Conservation (phyloP, 1,140 invertebrate genomes). For the Sycophaga agraensis region DNA sequence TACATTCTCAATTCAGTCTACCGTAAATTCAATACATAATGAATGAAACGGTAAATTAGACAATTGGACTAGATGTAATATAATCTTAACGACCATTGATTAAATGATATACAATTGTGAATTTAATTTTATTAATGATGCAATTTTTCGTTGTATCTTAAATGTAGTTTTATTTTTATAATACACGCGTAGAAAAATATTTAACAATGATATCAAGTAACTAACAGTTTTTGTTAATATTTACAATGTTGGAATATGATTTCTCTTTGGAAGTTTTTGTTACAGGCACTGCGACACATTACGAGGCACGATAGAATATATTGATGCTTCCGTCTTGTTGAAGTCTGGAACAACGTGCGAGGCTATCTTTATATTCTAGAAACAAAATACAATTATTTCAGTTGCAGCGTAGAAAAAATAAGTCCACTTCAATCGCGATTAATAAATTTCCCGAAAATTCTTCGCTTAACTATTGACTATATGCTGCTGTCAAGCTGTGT, state of each 20-base stretch:
- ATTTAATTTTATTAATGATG: no score
- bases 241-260: not conserved
- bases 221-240: not conserved
- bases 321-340: slow-evolving; percentile 24
- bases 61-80: no score
- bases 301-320: not conserved
- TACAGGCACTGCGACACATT: not conserved
- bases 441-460: no score
- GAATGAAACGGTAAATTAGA: no score
- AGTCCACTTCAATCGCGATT: no score
- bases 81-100: no score
- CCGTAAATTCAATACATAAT: no score
- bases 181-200: slow-evolving; percentile 1
- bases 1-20: no score
- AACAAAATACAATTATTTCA: not conserved
- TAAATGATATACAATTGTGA: no score
- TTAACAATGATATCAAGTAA: not conserved
- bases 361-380: not conserved
- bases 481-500: no score
- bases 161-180: not conserved
- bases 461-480: no score
- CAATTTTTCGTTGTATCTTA: not conserved
- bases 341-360: not conserved
- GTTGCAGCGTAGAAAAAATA: not conserved
- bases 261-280: not conserved